phyloP scores from a whole-genome alignment of 2,797 vertebrate genomes.

The Dermochelys coriacea region DNA sequence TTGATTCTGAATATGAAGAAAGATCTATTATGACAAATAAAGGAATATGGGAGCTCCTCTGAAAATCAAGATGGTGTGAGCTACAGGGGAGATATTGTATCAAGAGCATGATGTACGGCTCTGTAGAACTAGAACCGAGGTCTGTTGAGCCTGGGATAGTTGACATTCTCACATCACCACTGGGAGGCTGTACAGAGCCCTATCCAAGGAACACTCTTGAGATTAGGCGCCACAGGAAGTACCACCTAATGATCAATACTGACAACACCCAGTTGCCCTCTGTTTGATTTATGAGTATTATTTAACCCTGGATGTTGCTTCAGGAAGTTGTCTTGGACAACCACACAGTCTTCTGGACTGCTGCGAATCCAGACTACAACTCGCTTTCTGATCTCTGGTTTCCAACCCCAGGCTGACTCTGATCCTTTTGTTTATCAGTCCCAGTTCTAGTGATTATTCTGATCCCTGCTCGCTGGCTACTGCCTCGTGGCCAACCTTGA shows the following conservation, averaged over 20 bases:
- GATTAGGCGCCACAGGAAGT: background rate
- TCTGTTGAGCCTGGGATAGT: background rate
- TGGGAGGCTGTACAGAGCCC: background rate
- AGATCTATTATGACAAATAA: constrained; percentile 2
- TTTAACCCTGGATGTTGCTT: background rate
- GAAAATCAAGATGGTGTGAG: background rate
- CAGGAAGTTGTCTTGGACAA: background rate
- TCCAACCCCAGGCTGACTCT: background rate
- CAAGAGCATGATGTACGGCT: background rate
- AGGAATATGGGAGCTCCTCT: background rate
- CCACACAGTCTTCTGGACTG: background rate
- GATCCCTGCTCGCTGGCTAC: background rate
- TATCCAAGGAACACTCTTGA: background rate
- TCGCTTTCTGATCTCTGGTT: background rate
- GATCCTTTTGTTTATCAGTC: background rate
- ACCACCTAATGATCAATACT: background rate
- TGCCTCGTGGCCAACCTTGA: background rate
- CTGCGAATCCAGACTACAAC: background rate
- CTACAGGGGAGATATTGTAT: background rate
- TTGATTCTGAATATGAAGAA: constrained; percentile 39
- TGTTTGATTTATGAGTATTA: background rate
- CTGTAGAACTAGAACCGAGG: background rate
- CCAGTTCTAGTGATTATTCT: background rate
- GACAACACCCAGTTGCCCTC: too few relatives aligned
- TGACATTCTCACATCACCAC: background rate